These are phyloP conservation scores for Micropoecilia bifurca DNA, from an alignment of 2,797 vertebrate species.

Conservation along the genomic window DNA sequence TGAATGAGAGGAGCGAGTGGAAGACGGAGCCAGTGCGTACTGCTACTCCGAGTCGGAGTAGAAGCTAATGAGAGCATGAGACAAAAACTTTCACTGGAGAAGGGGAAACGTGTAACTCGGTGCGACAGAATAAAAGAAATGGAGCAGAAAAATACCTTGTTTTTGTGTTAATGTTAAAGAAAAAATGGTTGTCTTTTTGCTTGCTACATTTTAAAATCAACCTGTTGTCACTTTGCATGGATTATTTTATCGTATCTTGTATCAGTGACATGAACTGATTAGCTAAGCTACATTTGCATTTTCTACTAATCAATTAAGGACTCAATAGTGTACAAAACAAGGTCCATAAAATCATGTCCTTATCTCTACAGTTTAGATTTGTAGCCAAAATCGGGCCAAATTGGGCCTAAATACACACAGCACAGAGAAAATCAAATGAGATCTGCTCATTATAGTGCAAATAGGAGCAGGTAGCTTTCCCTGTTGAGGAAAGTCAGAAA, in stretches of 20 bases:
- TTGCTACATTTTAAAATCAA: constrained; percentile 8
- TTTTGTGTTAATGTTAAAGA: constrained; percentile 15
- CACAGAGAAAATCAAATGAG: background rate
- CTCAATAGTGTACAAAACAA: background rate
- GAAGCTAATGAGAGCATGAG: constrained; percentile 56
- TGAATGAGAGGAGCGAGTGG: constrained; percentile 58
- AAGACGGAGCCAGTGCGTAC: constrained; percentile 32
- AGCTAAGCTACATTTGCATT: background rate
- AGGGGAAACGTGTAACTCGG: constrained; percentile 29
- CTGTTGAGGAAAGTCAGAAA: background rate
- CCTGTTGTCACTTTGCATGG: constrained; percentile 6
- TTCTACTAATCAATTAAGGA: background rate
- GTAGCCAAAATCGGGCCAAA: too few species aligned
- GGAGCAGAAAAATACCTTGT: constrained; percentile 5
- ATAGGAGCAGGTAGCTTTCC: background rate
- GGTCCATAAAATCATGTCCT: background rate
- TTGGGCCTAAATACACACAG: background rate
- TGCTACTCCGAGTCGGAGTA: constrained; percentile 16
- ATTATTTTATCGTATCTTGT: background rate
- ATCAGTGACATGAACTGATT: background rate
- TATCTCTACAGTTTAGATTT: too few species aligned
- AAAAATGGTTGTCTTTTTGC: background rate
- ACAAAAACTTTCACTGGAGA: constrained; percentile 36
- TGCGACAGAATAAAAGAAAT: constrained; percentile 6
- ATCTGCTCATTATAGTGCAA: background rate